Evolutionary conservation across 1,140 invertebrate genomes (phyloP).

Genomic region (Coboldia fuscipes): DNA sequence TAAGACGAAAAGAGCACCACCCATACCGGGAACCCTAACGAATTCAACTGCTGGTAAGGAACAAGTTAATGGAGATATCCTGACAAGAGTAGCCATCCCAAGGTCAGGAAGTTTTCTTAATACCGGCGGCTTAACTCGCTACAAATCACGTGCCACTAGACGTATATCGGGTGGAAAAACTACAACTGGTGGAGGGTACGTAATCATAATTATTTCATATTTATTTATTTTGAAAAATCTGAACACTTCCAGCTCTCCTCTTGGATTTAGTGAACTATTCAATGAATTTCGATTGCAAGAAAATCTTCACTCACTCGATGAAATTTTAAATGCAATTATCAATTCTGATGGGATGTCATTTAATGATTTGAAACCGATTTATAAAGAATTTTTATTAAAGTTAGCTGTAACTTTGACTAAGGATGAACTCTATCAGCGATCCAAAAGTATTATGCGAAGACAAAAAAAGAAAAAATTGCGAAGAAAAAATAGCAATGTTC

Average conservation of each 20-base stretch:
- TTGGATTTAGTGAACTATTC: constrained; percentile 64
- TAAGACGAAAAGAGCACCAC: constrained; percentile 17
- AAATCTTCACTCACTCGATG: constrained; percentile 66
- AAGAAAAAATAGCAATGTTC: constrained; percentile 14
- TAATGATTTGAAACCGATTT: constrained; percentile 74
- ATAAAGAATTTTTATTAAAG: constrained; percentile 73
- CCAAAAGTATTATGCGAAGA: constrained; percentile 69
- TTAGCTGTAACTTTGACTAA: constrained; percentile 68
- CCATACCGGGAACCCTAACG: constrained; percentile 8
- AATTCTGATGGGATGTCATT: constrained; percentile 81
- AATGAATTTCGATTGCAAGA: constrained; percentile 66
- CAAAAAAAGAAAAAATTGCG: constrained; percentile 42
- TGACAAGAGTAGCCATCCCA: constrained; percentile 65
- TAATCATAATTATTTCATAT: not conserved
- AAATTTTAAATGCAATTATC: constrained; percentile 69
- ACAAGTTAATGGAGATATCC: constrained; percentile 40
- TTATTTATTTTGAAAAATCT: not conserved
- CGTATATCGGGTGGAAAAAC: constrained; percentile 14
- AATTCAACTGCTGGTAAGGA: too few species aligned
- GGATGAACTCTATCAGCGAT: constrained; percentile 72
- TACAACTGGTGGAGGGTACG: constrained; percentile 9
- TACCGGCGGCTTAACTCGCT: constrained; percentile 41
- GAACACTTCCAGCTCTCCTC: constrained; percentile 32
- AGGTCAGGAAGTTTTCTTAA: constrained; percentile 63
- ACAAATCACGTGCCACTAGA: constrained; percentile 29